phyloP scores from a whole-genome alignment of 1,140 invertebrate species.

The Phenacoccus solenopsis region DNA sequence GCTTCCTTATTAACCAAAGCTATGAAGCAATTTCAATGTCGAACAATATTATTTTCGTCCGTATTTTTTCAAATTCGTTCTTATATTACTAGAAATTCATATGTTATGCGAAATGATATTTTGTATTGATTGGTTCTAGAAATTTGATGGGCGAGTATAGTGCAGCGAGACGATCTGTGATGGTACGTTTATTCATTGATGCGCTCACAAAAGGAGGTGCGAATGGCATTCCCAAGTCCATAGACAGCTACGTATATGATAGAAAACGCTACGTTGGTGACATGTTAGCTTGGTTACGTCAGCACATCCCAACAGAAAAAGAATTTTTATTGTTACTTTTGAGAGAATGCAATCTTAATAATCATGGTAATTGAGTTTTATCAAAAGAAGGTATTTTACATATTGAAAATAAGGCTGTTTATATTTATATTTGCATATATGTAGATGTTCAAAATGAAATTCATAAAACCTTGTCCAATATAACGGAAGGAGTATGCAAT shows the following conservation, averaged over 20 bases:
- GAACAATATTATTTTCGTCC: conserved; percentile 82
- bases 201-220: conserved; percentile 76
- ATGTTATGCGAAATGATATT: too few relatives aligned
- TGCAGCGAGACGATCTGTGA: conserved; percentile 65
- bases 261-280: conserved; percentile 88
- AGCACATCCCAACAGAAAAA: conserved; percentile 80
- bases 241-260: conserved; percentile 91
- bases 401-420: neutral
- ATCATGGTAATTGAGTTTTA: conserved; percentile 40
- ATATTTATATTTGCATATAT: conserved; percentile 12
- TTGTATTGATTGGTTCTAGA: conserved; percentile 38
- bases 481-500: conserved; percentile 85
- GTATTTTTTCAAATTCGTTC: conserved; percentile 23
- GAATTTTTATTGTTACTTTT: conserved; percentile 75
- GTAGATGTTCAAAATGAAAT: conserved; percentile 58
- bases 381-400: neutral
- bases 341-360: conserved; percentile 53
- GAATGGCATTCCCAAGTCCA: conserved; percentile 65
- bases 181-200: conserved; percentile 84
- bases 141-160: conserved; percentile 88
- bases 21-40: conserved; percentile 73
- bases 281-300: conserved; percentile 95
- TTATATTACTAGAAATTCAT: too few relatives aligned
- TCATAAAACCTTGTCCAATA: conserved; percentile 50
- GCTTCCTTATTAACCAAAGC: conserved; percentile 59